Base-by-base conservation (phyloP, 2,113 vertebrate species). In the Xyrauchen texanus region DNA sequence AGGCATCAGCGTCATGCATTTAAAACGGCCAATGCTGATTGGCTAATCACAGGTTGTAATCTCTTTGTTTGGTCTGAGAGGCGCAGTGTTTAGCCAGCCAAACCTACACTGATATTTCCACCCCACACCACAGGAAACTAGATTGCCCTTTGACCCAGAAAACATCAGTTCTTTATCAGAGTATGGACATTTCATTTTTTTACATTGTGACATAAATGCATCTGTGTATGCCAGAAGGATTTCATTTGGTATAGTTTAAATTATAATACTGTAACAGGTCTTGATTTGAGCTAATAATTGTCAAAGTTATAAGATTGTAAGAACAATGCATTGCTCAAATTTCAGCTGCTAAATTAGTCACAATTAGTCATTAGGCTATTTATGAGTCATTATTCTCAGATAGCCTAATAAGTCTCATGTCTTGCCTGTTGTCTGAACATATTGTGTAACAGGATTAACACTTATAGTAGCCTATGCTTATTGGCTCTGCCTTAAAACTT, bases 381-480 rank as follows among this genome's bases (percentile, higher is more conserved):
- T 34, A 34, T 34, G 21, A 34, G 21, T 34, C 21, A 34, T 34
- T 34, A 34, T 34, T 34, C 21, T 34, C 21, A 34, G 21, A 3
- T 34, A 34, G 21, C 21, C 21, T 34, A 34, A 34, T 34, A 34
- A 21, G 42, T 52, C 9, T 65, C 34, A 45, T 64, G 9, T 34
- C 9, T 34, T 52, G 15, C 7, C 9, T 64, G n/a, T 42, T 42
- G 6, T n/a, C 8, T 67, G 15, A 46, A 13, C 51, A 69, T 7
- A 34, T 80, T 80, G 51, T 64, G 65, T 71, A 79, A 76, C 62
- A 68, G 73, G 78, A 72, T 80, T 80, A 61, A 21, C 58, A 52
- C 63, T 69, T 76, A 69, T 52, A 57, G 61, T 58, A 16, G 76
- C 77, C 42, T 45, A 10, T 49, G 8, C 60, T 34, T 47, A 64